A percentile compares a stretch with the other conserved stretches of the same genome.
These are phyloP conservation scores for Sarcophaga carnaria DNA, from an alignment of 2,888 invertebrate genomes.

Conservation along the genomic window DNA sequence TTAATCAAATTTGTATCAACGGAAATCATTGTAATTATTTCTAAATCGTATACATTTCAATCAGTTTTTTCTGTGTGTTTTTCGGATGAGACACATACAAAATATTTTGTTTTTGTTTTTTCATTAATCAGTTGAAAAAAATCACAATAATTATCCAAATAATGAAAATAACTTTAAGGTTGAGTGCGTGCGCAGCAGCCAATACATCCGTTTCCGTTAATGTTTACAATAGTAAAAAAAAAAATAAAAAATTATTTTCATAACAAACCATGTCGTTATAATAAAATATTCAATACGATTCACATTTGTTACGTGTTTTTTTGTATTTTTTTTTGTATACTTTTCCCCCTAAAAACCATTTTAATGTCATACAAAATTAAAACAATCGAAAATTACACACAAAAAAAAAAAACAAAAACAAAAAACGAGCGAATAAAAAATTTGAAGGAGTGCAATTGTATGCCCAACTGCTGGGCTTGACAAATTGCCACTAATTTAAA, in stretches of 20 bases:
- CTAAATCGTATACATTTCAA: neutral
- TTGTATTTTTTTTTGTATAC: neutral
- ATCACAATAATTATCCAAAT: slow-evolving; percentile 26
- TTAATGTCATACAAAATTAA: slow-evolving; percentile 35
- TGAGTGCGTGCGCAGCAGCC: slow-evolving; percentile 79
- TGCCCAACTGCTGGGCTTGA: slow-evolving; percentile 50
- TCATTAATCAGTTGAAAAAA: slow-evolving; percentile 11
- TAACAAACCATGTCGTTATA: slow-evolving; percentile 16
- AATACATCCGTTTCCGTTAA: slow-evolving; percentile 80
- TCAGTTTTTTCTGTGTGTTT: too few relatives aligned
- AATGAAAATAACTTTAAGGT: slow-evolving; percentile 68
- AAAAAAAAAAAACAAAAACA: slow-evolving; percentile 8
- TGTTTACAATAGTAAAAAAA: neutral
- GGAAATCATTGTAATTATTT: neutral
- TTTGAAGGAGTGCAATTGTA: slow-evolving; percentile 57
- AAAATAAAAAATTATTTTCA: neutral
- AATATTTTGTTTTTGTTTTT: slow-evolving; percentile 2
- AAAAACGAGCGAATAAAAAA: slow-evolving; percentile 15
- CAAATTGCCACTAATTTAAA: slow-evolving; percentile 65
- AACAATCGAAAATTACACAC: slow-evolving; percentile 2
- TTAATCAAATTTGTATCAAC: neutral
- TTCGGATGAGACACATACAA: too few relatives aligned
- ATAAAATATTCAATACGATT: neutral
- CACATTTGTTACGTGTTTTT: neutral
- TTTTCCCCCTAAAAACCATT: neutral